These are phyloP conservation scores for Clarias fuscus DNA, from an alignment of 2,797 vertebrate genomes.

Conservation along the genomic window DNA sequence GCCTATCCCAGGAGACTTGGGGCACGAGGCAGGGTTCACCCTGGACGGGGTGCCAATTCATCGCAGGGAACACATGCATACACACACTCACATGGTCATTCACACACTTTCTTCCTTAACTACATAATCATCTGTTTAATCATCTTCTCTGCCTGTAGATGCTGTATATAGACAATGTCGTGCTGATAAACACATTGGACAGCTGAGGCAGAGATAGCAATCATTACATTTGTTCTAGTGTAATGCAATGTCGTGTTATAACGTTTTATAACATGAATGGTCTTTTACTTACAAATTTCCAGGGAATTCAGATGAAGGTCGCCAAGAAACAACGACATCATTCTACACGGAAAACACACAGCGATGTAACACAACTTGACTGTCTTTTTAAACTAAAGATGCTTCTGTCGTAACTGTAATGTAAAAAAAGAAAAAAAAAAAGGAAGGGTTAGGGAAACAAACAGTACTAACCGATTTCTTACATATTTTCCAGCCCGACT, in stretches of 20 bases:
- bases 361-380: background rate
- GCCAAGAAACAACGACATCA: conserved; percentile 86
- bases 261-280: background rate
- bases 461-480: conserved; percentile 77
- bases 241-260: background rate
- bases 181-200: background rate
- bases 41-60: too few species aligned
- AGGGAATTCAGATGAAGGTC: conserved; percentile 85
- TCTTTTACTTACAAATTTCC: conserved; percentile 85
- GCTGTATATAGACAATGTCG: too few species aligned
- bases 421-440: background rate
- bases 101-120: too few species aligned
- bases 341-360: conserved; percentile 69
- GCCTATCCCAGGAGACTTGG: too few species aligned
- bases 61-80: too few species aligned
- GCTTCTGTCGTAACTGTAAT: background rate
- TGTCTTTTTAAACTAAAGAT: background rate
- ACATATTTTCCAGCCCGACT: conserved; percentile 82
- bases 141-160: background rate
- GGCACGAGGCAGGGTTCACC: too few species aligned
- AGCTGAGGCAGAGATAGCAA: background rate
- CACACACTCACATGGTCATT: too few species aligned
- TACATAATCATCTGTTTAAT: too few species aligned
- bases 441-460: background rate
- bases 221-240: background rate